Percentiles rank a stretch among this genome's conserved stretches.
These are phyloP conservation scores for Ashinkailepas kermadecensis DNA, from an alignment of 2,888 invertebrate species.

Conservation along the genomic window DNA sequence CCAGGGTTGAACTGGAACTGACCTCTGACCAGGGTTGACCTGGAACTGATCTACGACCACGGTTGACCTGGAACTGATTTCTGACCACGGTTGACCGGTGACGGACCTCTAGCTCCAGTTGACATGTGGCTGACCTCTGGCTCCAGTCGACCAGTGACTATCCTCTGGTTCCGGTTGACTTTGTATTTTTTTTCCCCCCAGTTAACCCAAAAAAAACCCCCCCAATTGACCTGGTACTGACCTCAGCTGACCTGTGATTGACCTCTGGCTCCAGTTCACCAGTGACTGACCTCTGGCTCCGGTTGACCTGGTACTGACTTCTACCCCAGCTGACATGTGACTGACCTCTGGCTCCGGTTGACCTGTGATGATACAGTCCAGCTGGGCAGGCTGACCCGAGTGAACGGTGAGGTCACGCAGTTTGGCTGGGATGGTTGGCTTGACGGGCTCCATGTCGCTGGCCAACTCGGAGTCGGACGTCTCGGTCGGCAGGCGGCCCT, in stretches of 20 bases:
- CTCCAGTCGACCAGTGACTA: conserved; percentile 66
- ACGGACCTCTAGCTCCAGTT: conserved; percentile 41
- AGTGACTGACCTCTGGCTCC: conserved; percentile 45
- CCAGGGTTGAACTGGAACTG: not conserved
- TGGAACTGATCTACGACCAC: conserved; percentile 59
- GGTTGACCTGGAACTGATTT: conserved; percentile 69
- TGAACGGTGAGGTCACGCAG: conserved; percentile 58
- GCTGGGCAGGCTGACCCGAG: conserved; percentile 59
- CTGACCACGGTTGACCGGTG: conserved; percentile 70
- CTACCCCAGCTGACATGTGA: not conserved
- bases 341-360: conserved; percentile 70
- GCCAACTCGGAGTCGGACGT: conserved; percentile 63
- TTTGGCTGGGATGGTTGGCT: conserved; percentile 60
- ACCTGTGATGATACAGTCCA: conserved; percentile 70
- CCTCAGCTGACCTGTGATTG: not conserved
- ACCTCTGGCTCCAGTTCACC: conserved; percentile 77
- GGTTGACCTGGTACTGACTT: not conserved
- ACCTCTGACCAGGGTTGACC: not conserved
- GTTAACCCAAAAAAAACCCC: too few relatives aligned
- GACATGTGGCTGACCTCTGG: conserved; percentile 57
- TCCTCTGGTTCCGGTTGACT: not conserved
- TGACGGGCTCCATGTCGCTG: conserved; percentile 61
- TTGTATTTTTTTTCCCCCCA: too few relatives aligned
- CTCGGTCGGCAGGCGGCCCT: conserved; percentile 53
- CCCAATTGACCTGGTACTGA: too few relatives aligned